Evolutionary conservation across 2,113 vertebrate species (phyloP), one percentile per base, ranked within the genome.

Genomic region (Emydocephalus ijimae): DNA sequence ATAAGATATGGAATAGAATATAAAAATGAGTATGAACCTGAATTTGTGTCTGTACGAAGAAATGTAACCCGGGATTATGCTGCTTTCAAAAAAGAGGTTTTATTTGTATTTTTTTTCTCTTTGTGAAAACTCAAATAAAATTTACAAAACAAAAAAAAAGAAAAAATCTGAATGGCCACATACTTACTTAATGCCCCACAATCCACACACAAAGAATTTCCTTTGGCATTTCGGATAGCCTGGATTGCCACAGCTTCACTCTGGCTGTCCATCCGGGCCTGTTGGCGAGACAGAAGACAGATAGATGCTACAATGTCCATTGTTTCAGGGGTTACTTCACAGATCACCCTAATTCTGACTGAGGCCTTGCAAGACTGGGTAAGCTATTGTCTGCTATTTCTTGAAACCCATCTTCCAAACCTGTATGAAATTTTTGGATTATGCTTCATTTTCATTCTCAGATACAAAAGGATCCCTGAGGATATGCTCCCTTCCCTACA

Each of bases 181-280:
- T 39, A 98, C 99, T 98, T 97, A 99, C 99, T 99, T 54, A 97
- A 97, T 0, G 98, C 98, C 87, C 98, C 98, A 0, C 99, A 99
- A 97, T 99, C 99, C 96, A 99, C 99, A 93, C 99, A 99, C 95
- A 97, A 97, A 2, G 98, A 96, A 96, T 99, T 99, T 50, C 99
- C 99, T n/a, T 98, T 98, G 97, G 98, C 98, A 59, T 99, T 99
- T 3, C 99, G 98, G 94, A 99, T 98, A 86, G 98, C 98, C 96
- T 99, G 99, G 93, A 99, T 98, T 43, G 99, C 99, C 88, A 99
- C 98, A 0, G 99, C 99, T 96, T 99, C 99, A 0, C 99, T 99
- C 96, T 99, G 99, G 96, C 99, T 99, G 97, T 98, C 99, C 96
- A 98, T 97, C 90, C 98, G 98, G 0, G 99, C 98, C 99, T 99